Evolutionary conservation across 2,113 vertebrate genomes (phyloP).

Genomic region (Struthio camelus): DNA sequence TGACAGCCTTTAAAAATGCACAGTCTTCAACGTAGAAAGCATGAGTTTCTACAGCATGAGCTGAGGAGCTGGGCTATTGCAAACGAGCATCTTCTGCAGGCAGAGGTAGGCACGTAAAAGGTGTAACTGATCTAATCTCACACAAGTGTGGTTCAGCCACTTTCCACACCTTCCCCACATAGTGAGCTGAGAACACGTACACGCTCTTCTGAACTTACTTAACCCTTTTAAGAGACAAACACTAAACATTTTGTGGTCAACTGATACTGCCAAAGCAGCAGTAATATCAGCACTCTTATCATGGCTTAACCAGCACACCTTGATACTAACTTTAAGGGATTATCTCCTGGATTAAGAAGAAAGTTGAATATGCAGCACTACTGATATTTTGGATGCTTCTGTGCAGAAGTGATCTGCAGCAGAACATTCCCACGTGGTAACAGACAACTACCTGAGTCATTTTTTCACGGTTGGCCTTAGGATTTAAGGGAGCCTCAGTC

Average conservation of each 20-base stretch:
- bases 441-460: slow-evolving; percentile 44
- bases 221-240: not conserved
- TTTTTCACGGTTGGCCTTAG: slow-evolving; percentile 58
- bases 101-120: not conserved
- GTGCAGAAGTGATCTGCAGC: not conserved
- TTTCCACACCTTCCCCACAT: not conserved
- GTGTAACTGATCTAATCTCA: not conserved
- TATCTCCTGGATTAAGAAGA: not conserved
- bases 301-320: too few species aligned
- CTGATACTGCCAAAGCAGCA: not conserved
- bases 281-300: not conserved
- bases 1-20: not conserved
- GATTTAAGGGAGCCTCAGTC: slow-evolving; percentile 43
- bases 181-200: not conserved
- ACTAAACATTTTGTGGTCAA: not conserved
- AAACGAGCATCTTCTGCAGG: not conserved
- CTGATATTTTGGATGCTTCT: not conserved
- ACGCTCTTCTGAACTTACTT: not conserved
- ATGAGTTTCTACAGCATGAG: not conserved
- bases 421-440: not conserved
- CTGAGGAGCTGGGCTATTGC: not conserved
- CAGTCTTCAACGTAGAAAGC: not conserved
- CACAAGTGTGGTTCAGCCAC: not conserved
- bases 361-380: not conserved
- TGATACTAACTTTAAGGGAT: not conserved